phyloP scores from a whole-genome alignment of 2,797 vertebrate species.

The Chelmon rostratus region DNA sequence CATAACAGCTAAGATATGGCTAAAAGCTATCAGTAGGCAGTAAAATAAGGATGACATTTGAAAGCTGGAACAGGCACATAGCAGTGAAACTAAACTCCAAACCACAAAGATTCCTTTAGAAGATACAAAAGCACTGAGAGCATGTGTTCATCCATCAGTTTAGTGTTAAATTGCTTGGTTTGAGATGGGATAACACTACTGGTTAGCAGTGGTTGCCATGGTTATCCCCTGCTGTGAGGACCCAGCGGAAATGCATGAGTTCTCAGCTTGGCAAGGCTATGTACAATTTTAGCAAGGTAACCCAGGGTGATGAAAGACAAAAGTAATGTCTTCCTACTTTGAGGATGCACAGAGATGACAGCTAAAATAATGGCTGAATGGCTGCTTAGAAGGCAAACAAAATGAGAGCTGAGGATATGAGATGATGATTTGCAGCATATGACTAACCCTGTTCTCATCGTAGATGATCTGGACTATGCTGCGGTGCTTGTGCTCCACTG shows the following conservation, averaged over 20 bases:
- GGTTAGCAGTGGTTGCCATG: constrained; percentile 1
- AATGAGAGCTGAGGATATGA: neutral
- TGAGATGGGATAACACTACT: neutral
- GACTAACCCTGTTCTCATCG: constrained; percentile 96
- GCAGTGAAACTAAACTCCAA: constrained; percentile 16
- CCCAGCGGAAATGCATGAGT: neutral
- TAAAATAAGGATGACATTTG: neutral
- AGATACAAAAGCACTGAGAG: neutral
- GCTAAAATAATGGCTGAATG: neutral
- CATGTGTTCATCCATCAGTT: neutral
- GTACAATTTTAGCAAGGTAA: neutral
- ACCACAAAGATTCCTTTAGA: constrained; percentile 8
- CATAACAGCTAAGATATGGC: neutral
- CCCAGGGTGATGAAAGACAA: constrained; percentile 2
- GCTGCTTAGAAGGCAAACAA: neutral
- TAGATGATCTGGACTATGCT: constrained; percentile 99
- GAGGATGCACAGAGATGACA: neutral
- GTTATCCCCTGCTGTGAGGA: constrained; percentile 14
- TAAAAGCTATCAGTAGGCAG: neutral
- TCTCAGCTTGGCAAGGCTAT: neutral
- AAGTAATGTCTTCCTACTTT: constrained; percentile 9
- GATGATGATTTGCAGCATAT: constrained; percentile 8
- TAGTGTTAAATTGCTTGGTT: neutral
- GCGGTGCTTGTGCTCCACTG: constrained; percentile 98
- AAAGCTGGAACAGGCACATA: neutral